These are phyloP conservation scores for Phenganax subtilis DNA, from an alignment of 92 coral and sea anemone genomes.

Conservation along the genomic window DNA sequence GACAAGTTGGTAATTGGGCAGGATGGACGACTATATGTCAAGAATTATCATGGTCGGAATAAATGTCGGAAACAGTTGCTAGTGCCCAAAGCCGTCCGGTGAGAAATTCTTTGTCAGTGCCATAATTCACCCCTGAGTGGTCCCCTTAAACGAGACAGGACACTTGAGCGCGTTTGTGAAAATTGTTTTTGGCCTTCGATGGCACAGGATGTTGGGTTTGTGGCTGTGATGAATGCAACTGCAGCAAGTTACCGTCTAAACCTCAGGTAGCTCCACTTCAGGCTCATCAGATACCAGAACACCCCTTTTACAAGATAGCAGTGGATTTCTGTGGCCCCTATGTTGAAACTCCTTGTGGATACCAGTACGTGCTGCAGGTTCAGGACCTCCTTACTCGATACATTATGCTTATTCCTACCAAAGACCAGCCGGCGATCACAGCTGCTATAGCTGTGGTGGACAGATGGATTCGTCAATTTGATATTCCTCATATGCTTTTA, in stretches of 20 bases:
- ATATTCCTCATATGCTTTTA: background rate
- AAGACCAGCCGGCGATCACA: background rate
- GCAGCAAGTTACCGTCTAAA: conserved; percentile 1
- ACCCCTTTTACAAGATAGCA: background rate
- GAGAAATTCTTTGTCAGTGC: background rate
- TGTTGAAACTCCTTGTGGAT: background rate
- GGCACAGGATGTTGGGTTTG: background rate
- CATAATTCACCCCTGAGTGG: conserved; percentile 3
- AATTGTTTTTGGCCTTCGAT: conserved; percentile 5
- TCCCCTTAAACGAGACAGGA: background rate
- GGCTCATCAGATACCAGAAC: conserved; percentile 3
- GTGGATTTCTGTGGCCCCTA: conserved; percentile 1
- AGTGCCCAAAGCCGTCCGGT: background rate
- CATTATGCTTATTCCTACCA: conserved; percentile 5
- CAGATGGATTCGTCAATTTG: background rate
- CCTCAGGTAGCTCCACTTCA: conserved; percentile 1
- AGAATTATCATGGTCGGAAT: background rate
- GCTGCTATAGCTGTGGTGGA: background rate
- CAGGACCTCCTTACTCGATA: conserved; percentile 4
- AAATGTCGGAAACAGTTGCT: background rate
- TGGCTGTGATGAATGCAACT: background rate
- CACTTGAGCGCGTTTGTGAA: background rate
- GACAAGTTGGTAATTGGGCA: background rate
- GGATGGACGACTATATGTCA: background rate
- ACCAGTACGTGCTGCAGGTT: background rate